Base-by-base conservation (phyloP, 2,113 vertebrate genomes). In the Romanogobio albipinnatus region DNA sequence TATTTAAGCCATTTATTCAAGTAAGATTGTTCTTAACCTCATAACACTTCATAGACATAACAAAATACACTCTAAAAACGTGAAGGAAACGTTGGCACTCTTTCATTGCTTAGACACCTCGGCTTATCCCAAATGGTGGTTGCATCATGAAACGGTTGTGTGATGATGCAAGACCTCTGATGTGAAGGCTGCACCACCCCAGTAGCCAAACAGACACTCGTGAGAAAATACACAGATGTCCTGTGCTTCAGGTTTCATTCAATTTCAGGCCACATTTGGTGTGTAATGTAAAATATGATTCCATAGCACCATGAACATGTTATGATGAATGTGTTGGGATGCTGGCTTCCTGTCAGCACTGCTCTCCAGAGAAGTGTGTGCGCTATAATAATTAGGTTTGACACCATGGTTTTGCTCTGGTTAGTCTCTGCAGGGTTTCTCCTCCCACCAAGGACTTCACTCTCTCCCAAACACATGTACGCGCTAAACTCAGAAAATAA, bases 341-440 rank as follows among this genome's bases (percentile, higher is more conserved):
- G 43, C 49, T n/a, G 39, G 71, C 59, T 45, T 76, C 45, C 36
- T 53, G 14, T 56, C 49, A 58, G 47, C 47, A 22, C 82, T 3
- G 2, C 15, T 68, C 77, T 61, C 58, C 33, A 76, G 71, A 76
- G 71, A 76, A 58, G 9, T 81, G 77, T 75, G 14, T 33, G 43
- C 4, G 4, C 53, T 10, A n/a, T 5, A 58, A 45, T 68, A 86
- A 83, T 87, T 82, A 82, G 64, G 56, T 77, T 78, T 53, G 68
- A 83, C 81, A 58, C 56, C 58, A 83, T 85, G 81, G 84, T 68
- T 88, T 88, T 26, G 15, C 43, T 64, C 59, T 39, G 53, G 53
- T 75, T 83, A 66, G 71, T 83, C 80, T 83, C 87, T 73, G 59
- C 24, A 74, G 80, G 68, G n/a, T 68, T 81, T 81, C 84, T 88